These are phyloP conservation scores for Actinostola sp. DNA, from an alignment of 92 coral and sea anemone species.

Conservation along the genomic window DNA sequence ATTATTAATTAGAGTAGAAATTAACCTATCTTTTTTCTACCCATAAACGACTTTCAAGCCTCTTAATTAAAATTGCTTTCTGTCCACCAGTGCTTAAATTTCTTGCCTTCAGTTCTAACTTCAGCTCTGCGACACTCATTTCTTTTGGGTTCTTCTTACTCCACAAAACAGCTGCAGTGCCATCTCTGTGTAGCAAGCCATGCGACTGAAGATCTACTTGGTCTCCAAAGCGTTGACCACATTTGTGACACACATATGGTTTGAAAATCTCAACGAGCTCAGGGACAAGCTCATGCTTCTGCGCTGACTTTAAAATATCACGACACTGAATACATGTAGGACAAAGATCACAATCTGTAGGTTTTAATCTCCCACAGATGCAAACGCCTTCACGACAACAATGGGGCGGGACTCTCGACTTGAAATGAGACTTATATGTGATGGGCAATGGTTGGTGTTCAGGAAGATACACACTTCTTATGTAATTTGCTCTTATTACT, in stretches of 20 bases:
- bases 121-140: too few relatives aligned
- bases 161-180: conserved; percentile 30
- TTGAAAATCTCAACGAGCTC: conserved; percentile 24
- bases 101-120: conserved; percentile 49
- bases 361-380: conserved; percentile 46
- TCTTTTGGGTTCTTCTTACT: conserved; percentile 44
- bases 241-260: conserved; percentile 30
- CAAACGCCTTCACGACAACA: conserved; percentile 31
- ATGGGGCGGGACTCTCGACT: too few relatives aligned
- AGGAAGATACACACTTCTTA: too few relatives aligned
- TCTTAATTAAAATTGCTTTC: conserved; percentile 52
- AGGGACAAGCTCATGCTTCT: conserved; percentile 23
- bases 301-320: conserved; percentile 35
- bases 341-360: conserved; percentile 11
- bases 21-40: conserved; percentile 21
- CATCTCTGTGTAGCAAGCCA: conserved; percentile 33
- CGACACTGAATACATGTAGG: conserved; percentile 15
- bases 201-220: too few relatives aligned
- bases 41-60: conserved; percentile 55
- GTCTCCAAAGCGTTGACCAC: conserved; percentile 51
- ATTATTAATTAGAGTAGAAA: too few relatives aligned
- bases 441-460: too few relatives aligned
- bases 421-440: too few relatives aligned
- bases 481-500: too few relatives aligned
- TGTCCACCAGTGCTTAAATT: conserved; percentile 44